phyloP scores from a whole-genome alignment of 2,888 invertebrate genomes.

The Subacronicta megacephala region DNA sequence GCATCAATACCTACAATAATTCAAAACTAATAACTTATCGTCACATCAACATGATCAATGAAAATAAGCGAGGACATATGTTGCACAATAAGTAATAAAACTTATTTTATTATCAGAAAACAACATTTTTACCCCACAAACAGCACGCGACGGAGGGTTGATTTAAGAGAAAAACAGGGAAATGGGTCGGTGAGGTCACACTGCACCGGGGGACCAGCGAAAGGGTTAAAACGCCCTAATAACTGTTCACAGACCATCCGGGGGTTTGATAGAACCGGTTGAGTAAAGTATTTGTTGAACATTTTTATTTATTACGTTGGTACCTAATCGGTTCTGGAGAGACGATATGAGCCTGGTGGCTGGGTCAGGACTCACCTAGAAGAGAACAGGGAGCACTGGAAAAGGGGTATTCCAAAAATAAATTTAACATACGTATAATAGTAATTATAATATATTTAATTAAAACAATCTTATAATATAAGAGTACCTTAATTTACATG shows the following conservation, averaged over 20 bases:
- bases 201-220: slow-evolving; percentile 63
- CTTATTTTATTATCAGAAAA: slow-evolving; percentile 76
- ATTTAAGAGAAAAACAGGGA: slow-evolving; percentile 77
- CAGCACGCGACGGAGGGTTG: slow-evolving; percentile 76
- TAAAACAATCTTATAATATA: too few species aligned
- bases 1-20: slow-evolving; percentile 52
- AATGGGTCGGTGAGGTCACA: slow-evolving; percentile 83
- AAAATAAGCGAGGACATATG: slow-evolving; percentile 72
- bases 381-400: too few species aligned
- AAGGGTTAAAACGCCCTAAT: slow-evolving; percentile 85
- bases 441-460: too few species aligned
- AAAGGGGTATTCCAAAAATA: too few species aligned
- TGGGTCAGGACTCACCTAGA: too few species aligned
- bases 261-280: slow-evolving; percentile 50
- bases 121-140: slow-evolving; percentile 76
- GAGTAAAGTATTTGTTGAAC: slow-evolving; percentile 28
- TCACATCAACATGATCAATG: slow-evolving; percentile 69
- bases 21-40: slow-evolving; percentile 73
- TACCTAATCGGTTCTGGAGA: too few species aligned
- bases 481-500: too few species aligned
- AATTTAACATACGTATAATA: too few species aligned
- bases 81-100: slow-evolving; percentile 78
- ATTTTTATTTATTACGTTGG: slow-evolving; percentile 17
- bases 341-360: too few species aligned
- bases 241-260: slow-evolving; percentile 70